These are phyloP conservation scores for Elachura formosa DNA, from an alignment of 2,113 vertebrate species.

Conservation along the genomic window DNA sequence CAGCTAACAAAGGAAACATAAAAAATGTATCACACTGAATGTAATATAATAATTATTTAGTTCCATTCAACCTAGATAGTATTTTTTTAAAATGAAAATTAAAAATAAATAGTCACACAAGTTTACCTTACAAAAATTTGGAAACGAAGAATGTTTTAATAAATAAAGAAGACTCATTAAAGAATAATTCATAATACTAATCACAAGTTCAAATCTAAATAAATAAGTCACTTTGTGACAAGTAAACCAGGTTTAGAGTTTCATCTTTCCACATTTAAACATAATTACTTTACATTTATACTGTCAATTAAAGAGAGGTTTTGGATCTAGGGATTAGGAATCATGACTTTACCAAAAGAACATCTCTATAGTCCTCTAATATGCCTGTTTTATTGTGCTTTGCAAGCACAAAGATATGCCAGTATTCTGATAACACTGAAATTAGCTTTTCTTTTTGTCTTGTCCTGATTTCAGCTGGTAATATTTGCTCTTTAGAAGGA, in stretches of 20 bases:
- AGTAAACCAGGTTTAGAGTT: background rate
- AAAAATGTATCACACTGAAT: background rate
- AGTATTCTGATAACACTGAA: conserved; percentile 57
- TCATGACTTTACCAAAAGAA: conserved; percentile 23
- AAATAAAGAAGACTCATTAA: background rate
- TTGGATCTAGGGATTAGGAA: background rate
- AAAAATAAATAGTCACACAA: background rate
- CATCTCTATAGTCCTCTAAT: conserved; percentile 29
- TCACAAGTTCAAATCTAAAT: background rate
- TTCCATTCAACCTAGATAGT: background rate
- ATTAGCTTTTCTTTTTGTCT: conserved; percentile 54
- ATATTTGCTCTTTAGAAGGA: conserved; percentile 22
- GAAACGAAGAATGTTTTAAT: background rate
- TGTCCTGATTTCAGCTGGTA: conserved; percentile 49
- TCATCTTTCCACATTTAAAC: background rate
- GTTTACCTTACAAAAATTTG: background rate
- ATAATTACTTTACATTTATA: background rate
- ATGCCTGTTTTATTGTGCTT: background rate
- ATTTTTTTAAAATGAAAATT: background rate
- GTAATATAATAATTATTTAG: background rate
- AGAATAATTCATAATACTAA: background rate
- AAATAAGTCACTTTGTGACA: background rate
- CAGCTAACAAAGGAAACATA: background rate
- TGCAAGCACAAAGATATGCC: conserved; percentile 15
- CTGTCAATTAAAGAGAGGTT: background rate